Conservation (phyloP, 1,140 invertebrate species). For the Propsilocerus akamusi region DNA sequence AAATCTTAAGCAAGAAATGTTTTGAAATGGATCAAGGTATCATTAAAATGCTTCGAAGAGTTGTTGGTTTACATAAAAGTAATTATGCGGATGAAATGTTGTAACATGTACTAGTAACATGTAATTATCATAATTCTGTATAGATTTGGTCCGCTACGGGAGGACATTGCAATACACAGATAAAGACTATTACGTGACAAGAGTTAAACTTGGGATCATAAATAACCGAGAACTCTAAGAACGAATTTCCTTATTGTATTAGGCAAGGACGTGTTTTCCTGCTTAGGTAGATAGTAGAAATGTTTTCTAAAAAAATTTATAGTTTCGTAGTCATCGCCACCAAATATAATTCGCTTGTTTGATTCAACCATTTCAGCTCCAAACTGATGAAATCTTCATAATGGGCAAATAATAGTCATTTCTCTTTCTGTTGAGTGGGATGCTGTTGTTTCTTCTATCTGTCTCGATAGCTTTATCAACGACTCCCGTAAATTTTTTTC, state of each 20-base stretch:
- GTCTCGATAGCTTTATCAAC: too few species aligned
- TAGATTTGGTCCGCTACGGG: constrained; percentile 35
- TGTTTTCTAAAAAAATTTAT: neutral
- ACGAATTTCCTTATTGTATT: neutral
- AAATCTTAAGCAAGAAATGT: too few species aligned
- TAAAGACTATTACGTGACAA: constrained; percentile 31
- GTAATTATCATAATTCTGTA: neutral
- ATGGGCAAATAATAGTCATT: too few species aligned
- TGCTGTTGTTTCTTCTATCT: too few species aligned
- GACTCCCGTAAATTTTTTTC: too few species aligned
- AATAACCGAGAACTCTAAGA: constrained; percentile 26
- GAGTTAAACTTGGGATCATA: constrained; percentile 35
- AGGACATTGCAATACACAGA: constrained; percentile 36
- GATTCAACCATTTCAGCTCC: too few species aligned
- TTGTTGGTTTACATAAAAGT: neutral
- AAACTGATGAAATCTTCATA: too few species aligned
- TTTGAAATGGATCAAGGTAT: too few species aligned
- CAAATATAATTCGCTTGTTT: constrained; percentile 11
- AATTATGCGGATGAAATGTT: neutral
- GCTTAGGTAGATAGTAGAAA: neutral
- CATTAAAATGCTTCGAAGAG: neutral
- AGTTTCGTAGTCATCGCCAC: neutral
- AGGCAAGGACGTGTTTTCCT: neutral
- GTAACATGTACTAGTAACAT: too few species aligned
- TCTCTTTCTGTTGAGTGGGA: too few species aligned